These are phyloP conservation scores for Erinaceus europaeus DNA, from an alignment of 2,113 vertebrate genomes.

Conservation along the genomic window DNA sequence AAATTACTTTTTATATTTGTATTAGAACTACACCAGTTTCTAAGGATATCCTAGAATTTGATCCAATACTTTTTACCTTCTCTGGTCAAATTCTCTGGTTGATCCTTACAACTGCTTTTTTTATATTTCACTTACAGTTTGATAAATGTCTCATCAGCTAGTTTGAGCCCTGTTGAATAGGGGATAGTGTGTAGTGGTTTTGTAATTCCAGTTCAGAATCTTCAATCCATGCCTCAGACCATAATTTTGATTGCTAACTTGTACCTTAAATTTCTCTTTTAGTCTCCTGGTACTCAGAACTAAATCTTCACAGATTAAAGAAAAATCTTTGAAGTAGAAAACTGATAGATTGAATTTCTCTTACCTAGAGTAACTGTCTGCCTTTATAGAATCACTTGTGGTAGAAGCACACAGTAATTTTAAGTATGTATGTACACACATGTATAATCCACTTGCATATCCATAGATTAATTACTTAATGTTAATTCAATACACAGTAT, in stretches of 20 bases:
- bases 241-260: neutral
- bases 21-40: neutral
- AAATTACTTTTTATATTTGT: neutral
- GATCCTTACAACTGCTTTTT: neutral
- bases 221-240: neutral
- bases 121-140: constrained; percentile 18
- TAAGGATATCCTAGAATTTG: neutral
- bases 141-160: neutral
- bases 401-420: neutral
- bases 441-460: neutral
- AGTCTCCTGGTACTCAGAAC: neutral
- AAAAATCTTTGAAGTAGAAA: constrained; percentile 22
- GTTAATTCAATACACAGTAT: neutral
- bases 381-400: neutral
- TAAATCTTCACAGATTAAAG: constrained; percentile 37
- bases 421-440: neutral
- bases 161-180: neutral
- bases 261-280: neutral
- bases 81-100: constrained; percentile 17
- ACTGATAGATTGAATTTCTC: constrained; percentile 17
- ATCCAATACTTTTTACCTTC: neutral
- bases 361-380: constrained; percentile 43
- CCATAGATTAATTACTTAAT: neutral
- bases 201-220: neutral
- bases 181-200: neutral